These are phyloP conservation scores for Drosophila orosa DNA, from an alignment of 1,140 invertebrate species.

Conservation along the genomic window DNA sequence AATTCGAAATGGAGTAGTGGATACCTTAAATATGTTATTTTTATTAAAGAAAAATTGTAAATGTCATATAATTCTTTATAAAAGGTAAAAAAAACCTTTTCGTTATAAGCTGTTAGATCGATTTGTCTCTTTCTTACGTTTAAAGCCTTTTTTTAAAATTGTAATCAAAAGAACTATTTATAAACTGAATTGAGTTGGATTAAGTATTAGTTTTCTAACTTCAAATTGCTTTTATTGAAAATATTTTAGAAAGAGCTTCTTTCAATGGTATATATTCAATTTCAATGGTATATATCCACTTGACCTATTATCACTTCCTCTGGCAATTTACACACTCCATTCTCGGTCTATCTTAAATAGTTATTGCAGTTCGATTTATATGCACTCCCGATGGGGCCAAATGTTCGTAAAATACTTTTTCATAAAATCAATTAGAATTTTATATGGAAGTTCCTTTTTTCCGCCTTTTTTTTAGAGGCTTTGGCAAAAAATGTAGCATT, in stretches of 20 bases:
- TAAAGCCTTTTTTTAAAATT: not conserved
- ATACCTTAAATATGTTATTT: not conserved
- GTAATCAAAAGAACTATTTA: not conserved
- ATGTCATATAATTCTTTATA: not conserved
- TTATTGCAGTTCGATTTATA: conserved; percentile 21
- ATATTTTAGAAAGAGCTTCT: not conserved
- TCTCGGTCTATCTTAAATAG: conserved; percentile 1
- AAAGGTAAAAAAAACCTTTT: not conserved
- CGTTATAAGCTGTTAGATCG: too few relatives aligned
- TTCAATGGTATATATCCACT: conserved; percentile 1
- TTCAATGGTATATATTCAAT: not conserved
- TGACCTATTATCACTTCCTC: conserved; percentile 18
- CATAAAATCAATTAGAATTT: conserved; percentile 68
- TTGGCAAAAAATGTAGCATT: conserved; percentile 75
- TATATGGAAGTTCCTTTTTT: conserved; percentile 33
- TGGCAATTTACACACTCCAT: conserved; percentile 18
- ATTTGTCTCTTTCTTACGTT: too few relatives aligned
- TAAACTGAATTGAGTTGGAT: not conserved
- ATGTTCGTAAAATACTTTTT: conserved; percentile 58
- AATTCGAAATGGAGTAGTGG: too few relatives aligned
- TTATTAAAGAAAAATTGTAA: not conserved
- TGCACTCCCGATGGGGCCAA: conserved; percentile 35
- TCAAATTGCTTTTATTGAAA: not conserved
- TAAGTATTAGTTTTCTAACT: not conserved
- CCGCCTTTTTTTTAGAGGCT: conserved; percentile 15